Evolutionary conservation across 2,113 vertebrate species (phyloP).

Genomic region (Aleadryas rufinucha): DNA sequence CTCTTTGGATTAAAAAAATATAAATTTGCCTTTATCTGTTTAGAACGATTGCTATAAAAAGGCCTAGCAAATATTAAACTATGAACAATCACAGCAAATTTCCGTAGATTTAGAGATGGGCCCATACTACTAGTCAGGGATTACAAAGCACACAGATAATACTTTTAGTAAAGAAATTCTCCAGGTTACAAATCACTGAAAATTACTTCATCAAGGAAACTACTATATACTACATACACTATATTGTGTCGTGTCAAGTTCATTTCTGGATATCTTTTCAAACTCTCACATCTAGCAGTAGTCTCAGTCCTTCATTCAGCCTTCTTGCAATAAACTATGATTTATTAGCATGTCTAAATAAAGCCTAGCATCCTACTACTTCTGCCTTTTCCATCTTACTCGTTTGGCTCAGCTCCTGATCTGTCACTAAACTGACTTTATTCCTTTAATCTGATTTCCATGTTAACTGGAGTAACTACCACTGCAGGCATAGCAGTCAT

Average conservation of each 20-base stretch:
- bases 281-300: neutral
- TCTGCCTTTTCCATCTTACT: neutral
- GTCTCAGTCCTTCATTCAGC: neutral
- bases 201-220: neutral
- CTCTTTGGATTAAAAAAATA: neutral
- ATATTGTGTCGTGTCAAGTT: neutral
- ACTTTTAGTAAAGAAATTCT: neutral
- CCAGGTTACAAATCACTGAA: neutral
- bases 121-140: neutral
- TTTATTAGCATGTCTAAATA: neutral
- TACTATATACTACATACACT: neutral
- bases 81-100: neutral
- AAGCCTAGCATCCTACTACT: neutral
- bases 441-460: neutral
- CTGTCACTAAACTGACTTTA: neutral
- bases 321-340: neutral
- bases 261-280: neutral
- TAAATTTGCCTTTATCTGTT: neutral
- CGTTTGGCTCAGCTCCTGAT: neutral
- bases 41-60: neutral
- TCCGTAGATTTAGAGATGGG: neutral
- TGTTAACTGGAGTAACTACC: neutral
- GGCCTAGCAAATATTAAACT: neutral
- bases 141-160: neutral
- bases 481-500: neutral